Conservation (phyloP, 1,140 invertebrate genomes). For the Drosophila busckii region DNA sequence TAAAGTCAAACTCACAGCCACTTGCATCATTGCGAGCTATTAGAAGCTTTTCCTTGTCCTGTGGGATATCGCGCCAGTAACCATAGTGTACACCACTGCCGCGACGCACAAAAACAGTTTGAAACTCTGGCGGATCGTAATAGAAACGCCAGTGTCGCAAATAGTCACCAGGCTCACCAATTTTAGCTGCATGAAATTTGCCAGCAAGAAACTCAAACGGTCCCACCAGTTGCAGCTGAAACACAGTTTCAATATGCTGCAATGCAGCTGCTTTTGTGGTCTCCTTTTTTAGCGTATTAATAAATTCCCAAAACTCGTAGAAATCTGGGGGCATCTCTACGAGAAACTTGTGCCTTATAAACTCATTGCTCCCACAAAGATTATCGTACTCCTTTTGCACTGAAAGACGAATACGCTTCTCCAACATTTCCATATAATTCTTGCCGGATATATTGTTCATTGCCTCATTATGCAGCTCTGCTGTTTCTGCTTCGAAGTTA, state of each 20-base stretch:
- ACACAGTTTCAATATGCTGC: slow-evolving; percentile 83
- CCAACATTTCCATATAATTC: slow-evolving; percentile 70
- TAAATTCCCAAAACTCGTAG: slow-evolving; percentile 91
- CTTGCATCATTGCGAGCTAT: slow-evolving; percentile 87
- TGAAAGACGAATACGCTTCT: slow-evolving; percentile 69
- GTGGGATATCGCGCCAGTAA: slow-evolving; percentile 92
- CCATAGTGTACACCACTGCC: slow-evolving; percentile 89
- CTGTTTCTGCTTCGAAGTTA: slow-evolving; percentile 47
- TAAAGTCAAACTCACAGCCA: slow-evolving; percentile 84
- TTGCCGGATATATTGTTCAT: slow-evolving; percentile 61
- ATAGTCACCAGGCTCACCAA: slow-evolving; percentile 82
- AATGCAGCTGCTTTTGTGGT: slow-evolving; percentile 80
- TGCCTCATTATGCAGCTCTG: slow-evolving; percentile 57
- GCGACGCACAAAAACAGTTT: slow-evolving; percentile 85
- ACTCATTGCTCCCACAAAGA: slow-evolving; percentile 70
- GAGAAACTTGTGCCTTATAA: slow-evolving; percentile 88
- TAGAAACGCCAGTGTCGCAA: slow-evolving; percentile 93
- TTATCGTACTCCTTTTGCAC: slow-evolving; percentile 69
- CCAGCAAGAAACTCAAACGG: slow-evolving; percentile 91
- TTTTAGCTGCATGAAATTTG: slow-evolving; percentile 81
- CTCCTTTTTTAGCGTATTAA: slow-evolving; percentile 82
- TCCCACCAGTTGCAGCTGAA: slow-evolving; percentile 88
- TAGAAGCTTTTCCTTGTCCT: slow-evolving; percentile 85
- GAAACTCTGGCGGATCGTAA: slow-evolving; percentile 96
- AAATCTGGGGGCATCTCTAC: slow-evolving; percentile 94